A percentile compares a stretch with the other conserved stretches of the same genome.
These are phyloP conservation scores for Agrochola litura DNA, from an alignment of 2,888 invertebrate species.

Conservation along the genomic window DNA sequence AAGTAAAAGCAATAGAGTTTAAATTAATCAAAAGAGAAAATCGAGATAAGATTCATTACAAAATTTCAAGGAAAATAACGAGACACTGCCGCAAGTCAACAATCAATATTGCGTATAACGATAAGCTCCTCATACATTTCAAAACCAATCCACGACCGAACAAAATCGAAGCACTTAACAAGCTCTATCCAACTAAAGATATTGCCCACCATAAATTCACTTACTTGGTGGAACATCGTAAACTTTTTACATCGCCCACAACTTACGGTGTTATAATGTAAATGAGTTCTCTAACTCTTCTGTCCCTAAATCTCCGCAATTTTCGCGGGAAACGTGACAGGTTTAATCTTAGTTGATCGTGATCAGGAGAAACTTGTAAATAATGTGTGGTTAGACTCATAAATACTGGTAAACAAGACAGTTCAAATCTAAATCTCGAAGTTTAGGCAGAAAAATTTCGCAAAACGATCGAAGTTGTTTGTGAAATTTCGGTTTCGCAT, in stretches of 20 bases:
- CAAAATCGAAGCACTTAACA: conserved; percentile 50
- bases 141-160: conserved; percentile 15
- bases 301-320: conserved; percentile 74
- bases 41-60: background rate
- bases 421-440: conserved; percentile 58
- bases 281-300: conserved; percentile 82
- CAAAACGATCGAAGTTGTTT: conserved; percentile 50
- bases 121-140: background rate
- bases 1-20: background rate
- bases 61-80: background rate
- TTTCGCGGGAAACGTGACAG: conserved; percentile 69
- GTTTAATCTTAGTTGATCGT: conserved; percentile 71
- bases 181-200: conserved; percentile 76
- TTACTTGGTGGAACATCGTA: conserved; percentile 77
- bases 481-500: conserved; percentile 34
- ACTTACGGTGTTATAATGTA: conserved; percentile 83
- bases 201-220: conserved; percentile 82
- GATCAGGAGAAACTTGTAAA: conserved; percentile 64
- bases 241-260: conserved; percentile 83
- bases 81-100: background rate
- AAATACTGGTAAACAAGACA: conserved; percentile 65
- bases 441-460: conserved; percentile 45
- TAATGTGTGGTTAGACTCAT: conserved; percentile 59
- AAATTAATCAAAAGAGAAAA: background rate
- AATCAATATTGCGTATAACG: background rate